A percentile compares a stretch with the other conserved stretches of the same genome.
phyloP scores from a whole-genome alignment of 1,140 invertebrate species.

The Caenorhabditis tropicalis region DNA sequence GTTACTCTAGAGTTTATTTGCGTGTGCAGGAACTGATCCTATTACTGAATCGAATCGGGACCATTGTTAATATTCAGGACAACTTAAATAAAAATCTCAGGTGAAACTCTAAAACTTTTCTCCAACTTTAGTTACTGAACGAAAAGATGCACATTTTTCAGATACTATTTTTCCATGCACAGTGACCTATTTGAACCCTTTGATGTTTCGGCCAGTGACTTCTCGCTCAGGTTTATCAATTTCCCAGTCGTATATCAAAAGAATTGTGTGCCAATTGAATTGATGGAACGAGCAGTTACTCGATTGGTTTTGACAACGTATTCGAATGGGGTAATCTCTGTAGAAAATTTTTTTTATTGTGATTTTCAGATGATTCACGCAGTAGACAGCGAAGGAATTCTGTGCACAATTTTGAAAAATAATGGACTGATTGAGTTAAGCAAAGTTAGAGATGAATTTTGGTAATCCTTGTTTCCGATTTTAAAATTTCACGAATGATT shows the following conservation, averaged over 20 bases:
- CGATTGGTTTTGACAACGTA: conserved; percentile 57
- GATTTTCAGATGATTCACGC: conserved; percentile 42
- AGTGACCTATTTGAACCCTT: conserved; percentile 49
- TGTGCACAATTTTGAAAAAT: neutral
- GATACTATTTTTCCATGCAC: conserved; percentile 56
- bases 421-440: neutral
- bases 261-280: conserved; percentile 34
- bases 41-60: conserved; percentile 18
- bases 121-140: too few species aligned
- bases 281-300: conserved; percentile 58
- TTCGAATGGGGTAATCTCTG: conserved; percentile 48
- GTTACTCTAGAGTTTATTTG: conserved; percentile 3
- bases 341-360: neutral
- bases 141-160: too few species aligned
- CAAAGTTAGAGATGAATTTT: neutral
- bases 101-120: too few species aligned
- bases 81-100: conserved; percentile 45
- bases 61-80: conserved; percentile 28
- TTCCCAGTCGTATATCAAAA: conserved; percentile 37
- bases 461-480: too few species aligned
- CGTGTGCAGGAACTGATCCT: conserved; percentile 9
- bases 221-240: conserved; percentile 32
- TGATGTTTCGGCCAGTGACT: conserved; percentile 20
- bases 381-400: conserved; percentile 8
- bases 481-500: too few species aligned